These are phyloP conservation scores for Aphidius gifuensis DNA, from an alignment of 1,140 invertebrate genomes.

Conservation along the genomic window DNA sequence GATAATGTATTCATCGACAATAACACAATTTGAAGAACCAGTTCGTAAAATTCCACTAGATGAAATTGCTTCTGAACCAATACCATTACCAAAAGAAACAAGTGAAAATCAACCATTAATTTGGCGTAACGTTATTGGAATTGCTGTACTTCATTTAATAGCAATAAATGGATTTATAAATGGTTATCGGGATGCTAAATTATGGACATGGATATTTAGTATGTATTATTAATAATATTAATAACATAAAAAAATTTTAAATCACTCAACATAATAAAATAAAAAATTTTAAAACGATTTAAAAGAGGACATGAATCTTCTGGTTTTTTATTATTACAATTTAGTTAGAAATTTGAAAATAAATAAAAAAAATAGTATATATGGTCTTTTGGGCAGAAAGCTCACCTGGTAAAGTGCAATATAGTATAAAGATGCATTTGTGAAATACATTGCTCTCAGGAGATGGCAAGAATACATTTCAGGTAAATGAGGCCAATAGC, in stretches of 20 bases:
- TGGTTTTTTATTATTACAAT: not conserved
- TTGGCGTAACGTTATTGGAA: slow-evolving; percentile 44
- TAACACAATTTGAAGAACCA: slow-evolving; percentile 38
- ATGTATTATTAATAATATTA: slow-evolving; percentile 24
- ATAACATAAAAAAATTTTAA: not conserved
- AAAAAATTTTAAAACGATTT: not conserved
- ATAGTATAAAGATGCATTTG: slow-evolving; percentile 20
- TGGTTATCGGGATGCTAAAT: slow-evolving; percentile 32
- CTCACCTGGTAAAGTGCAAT: slow-evolving; percentile 8
- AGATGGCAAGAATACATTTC: slow-evolving; percentile 27
- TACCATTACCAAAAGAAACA: slow-evolving; percentile 23
- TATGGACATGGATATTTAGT: slow-evolving; percentile 48
- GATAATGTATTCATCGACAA: slow-evolving; percentile 40
- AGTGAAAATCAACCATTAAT: slow-evolving; percentile 38
- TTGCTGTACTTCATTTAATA: slow-evolving; percentile 39
- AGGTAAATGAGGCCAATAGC: slow-evolving; percentile 26
- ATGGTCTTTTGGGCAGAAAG: too few relatives aligned
- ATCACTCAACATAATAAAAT: not conserved
- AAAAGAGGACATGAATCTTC: not conserved
- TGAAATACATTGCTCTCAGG: slow-evolving; percentile 25
- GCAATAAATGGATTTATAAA: slow-evolving; percentile 36
- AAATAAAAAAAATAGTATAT: too few relatives aligned
- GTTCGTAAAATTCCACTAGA: slow-evolving; percentile 19
- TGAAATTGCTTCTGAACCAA: slow-evolving; percentile 26
- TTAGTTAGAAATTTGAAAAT: too few relatives aligned